Evolutionary conservation across 2,888 invertebrate genomes (phyloP).

Genomic region (Arrhopalites spinosus): DNA sequence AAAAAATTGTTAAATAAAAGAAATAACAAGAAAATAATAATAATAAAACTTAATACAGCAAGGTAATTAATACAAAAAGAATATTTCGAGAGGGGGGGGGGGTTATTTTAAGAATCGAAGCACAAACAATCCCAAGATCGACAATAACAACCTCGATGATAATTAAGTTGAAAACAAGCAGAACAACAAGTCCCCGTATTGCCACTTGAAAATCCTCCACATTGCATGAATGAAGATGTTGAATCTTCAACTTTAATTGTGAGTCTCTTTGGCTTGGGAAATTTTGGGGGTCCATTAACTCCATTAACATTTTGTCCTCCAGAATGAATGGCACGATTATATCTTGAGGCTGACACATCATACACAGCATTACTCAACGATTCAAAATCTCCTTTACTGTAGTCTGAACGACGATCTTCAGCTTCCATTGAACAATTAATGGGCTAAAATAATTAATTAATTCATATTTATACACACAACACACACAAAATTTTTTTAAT

Average conservation of each 20-base stretch:
- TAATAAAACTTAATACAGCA: no score
- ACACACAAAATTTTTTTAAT: no score
- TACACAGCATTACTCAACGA: slow-evolving; percentile 27
- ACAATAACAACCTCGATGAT: slow-evolving; percentile 33
- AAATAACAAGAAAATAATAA: not conserved
- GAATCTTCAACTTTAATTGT: slow-evolving; percentile 26
- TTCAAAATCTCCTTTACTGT: slow-evolving; percentile 8
- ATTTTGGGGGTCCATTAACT: not conserved
- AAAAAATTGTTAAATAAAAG: no score
- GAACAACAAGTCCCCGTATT: slow-evolving; percentile 29
- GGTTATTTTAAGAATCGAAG: slow-evolving; percentile 10
- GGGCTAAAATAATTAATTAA: no score
- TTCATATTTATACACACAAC: no score
- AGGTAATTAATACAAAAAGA: no score
- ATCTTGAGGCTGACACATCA: slow-evolving; percentile 8
- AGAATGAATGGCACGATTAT: not conserved
- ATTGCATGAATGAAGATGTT: slow-evolving; percentile 15
- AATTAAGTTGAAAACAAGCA: slow-evolving; percentile 27
- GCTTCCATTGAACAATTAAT: no score
- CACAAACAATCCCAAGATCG: slow-evolving; percentile 35
- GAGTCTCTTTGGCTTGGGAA: slow-evolving; percentile 27
- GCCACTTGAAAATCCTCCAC: slow-evolving; percentile 38
- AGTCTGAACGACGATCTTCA: no score
- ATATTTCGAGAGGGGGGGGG: not conserved
- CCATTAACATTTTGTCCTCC: not conserved